Evolutionary conservation across 2,888 invertebrate genomes (phyloP).

Genomic region (Macaria liturata): DNA sequence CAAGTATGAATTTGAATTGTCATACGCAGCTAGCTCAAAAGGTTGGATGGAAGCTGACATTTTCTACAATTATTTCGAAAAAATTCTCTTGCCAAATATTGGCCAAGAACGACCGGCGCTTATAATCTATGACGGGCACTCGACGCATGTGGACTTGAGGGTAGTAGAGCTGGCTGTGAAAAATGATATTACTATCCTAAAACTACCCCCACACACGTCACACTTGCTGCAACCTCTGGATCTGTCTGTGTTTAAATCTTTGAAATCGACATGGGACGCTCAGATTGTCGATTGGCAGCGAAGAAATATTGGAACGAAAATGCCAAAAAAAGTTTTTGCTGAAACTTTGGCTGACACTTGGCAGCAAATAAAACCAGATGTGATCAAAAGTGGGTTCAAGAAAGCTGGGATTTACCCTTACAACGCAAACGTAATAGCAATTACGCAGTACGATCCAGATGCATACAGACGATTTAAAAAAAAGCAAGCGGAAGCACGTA

Average conservation of each 20-base stretch:
- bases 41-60: not conserved
- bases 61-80: no score
- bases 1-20: not conserved
- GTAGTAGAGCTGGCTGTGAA: constrained; percentile 23
- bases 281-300: constrained; percentile 12
- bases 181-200: constrained; percentile 28
- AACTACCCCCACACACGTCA: constrained; percentile 30
- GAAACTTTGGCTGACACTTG: constrained; percentile 5
- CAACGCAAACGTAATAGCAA: no score
- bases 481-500: no score
- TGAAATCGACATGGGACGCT: constrained; percentile 22
- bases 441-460: no score
- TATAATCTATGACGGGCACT: constrained; percentile 49
- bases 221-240: constrained; percentile 32
- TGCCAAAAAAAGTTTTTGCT: constrained; percentile 11
- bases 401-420: no score
- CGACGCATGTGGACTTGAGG: constrained; percentile 29
- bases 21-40: constrained; percentile 1
- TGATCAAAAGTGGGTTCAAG: no score
- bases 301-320: constrained; percentile 2
- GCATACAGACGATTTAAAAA: no score
- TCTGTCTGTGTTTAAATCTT: constrained; percentile 28
- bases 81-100: no score
- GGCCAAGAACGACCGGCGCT: constrained; percentile 44
- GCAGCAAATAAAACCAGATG: constrained; percentile 3